Evolutionary conservation across 2,113 vertebrate species (phyloP).

Genomic region (Mellivora capensis): DNA sequence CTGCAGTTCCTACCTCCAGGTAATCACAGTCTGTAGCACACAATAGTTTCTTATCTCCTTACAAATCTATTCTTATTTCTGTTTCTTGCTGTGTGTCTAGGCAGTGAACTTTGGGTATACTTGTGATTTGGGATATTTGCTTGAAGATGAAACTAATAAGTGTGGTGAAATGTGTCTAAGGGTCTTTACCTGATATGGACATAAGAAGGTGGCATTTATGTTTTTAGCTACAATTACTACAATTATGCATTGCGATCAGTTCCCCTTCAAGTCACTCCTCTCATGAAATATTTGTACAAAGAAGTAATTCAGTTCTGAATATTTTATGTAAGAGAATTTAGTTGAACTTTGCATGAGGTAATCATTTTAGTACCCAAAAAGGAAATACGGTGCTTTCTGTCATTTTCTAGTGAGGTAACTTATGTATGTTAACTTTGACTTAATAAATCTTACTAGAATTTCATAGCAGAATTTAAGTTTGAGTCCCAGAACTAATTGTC

Average conservation of each 20-base stretch:
- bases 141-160: neutral
- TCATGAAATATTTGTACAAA: neutral
- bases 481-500: neutral
- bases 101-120: neutral
- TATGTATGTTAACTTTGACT: neutral
- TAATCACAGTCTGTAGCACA: slow-evolving; percentile 58
- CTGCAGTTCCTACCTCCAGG: slow-evolving; percentile 92
- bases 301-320: neutral
- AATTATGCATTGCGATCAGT: too few relatives aligned
- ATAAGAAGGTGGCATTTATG: neutral
- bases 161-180: neutral
- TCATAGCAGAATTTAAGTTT: neutral
- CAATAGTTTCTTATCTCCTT: neutral
- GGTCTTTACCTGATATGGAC: neutral
- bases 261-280: neutral
- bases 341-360: neutral
- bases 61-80: neutral
- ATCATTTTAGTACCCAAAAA: neutral
- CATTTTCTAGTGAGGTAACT: neutral
- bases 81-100: neutral
- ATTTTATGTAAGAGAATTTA: neutral
- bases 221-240: neutral
- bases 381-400: neutral
- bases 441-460: neutral
- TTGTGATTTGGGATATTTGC: neutral